Evolutionary conservation across 2,888 invertebrate species (phyloP).

Genomic region (Hyposoter didymator): DNA sequence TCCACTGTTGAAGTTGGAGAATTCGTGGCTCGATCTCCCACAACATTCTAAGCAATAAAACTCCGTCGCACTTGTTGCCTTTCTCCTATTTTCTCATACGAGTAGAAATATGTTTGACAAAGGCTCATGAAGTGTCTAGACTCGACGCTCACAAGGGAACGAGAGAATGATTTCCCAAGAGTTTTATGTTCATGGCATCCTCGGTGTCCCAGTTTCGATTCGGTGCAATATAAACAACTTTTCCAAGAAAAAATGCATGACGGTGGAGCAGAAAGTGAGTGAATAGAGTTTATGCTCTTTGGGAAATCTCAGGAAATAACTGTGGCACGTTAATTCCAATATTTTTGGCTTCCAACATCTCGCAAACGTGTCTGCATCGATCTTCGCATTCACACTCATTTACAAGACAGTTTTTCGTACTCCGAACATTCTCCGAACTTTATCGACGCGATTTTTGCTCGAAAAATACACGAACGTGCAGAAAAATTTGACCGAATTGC

Average conservation of each 20-base stretch:
- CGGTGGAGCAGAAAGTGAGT: background rate
- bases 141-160: background rate
- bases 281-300: background rate
- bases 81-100: background rate
- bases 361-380: background rate
- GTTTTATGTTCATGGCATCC: background rate
- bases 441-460: background rate
- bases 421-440: background rate
- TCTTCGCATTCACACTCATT: background rate
- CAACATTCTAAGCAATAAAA: constrained; percentile 6
- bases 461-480: background rate
- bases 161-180: constrained; percentile 3
- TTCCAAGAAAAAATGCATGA: background rate
- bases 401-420: background rate
- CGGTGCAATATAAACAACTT: background rate
- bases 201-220: background rate
- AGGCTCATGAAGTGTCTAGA: constrained; percentile 4
- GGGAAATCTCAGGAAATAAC: background rate
- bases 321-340: background rate
- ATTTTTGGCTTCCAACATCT: background rate
- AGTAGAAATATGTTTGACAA: background rate
- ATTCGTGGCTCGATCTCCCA: background rate
- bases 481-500: background rate
- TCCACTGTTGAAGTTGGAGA: background rate
- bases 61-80: constrained; percentile 7